Evolutionary conservation across 2,888 invertebrate species (phyloP), one percentile per base, ranked within the genome.

Genomic region (Dermolepida albohirtum): DNA sequence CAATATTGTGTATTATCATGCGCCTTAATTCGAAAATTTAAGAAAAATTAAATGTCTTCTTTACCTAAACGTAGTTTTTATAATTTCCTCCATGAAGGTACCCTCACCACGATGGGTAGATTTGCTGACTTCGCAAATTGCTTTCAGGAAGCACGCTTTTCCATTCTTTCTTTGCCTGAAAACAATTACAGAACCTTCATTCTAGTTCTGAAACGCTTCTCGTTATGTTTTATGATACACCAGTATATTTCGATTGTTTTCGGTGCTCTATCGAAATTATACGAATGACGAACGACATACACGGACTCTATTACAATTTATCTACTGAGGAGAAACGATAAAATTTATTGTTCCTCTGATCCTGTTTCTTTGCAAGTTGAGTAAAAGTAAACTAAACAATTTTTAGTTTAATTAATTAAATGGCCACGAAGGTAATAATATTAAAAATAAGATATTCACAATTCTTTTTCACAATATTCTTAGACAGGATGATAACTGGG

Each of bases 1-100:
- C 22, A 22, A 2, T n/a, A n/a, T n/a, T n/a, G n/a, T n/a, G n/a
- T n/a, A n/a, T 8, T 11, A 17, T 22, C 51, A 16, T 27, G 22
- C 50, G n/a, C 1, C 5, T 16, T 12, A 1, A 7, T 12, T 12
- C 5, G 17, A 17, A 29, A 22, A 2, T 22, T 8, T 17, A 51
- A 7, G 22, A 17, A 34, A 40, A 17, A 16, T 40, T 11, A 10
- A 64, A 51, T 62, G 43, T 55, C 12, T 55, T n/a, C n/a, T 87
- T 87, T 81, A 90, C 91, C 88, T 89, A 81, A 91, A 91, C 71
- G 90, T 84, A 67, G 87, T 86, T 78, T 88, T 86, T 8, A 90
- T 80, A 66, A 90, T 86, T 84, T 91, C 91, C 71, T 89, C 85
- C 72, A 89, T 83, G 80, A 91, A 90, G 75, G 86, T 85, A 51